Evolutionary conservation across 1,140 invertebrate species (phyloP), one percentile per base, ranked within the genome.

Genomic region (Aporrectodea caliginosa): DNA sequence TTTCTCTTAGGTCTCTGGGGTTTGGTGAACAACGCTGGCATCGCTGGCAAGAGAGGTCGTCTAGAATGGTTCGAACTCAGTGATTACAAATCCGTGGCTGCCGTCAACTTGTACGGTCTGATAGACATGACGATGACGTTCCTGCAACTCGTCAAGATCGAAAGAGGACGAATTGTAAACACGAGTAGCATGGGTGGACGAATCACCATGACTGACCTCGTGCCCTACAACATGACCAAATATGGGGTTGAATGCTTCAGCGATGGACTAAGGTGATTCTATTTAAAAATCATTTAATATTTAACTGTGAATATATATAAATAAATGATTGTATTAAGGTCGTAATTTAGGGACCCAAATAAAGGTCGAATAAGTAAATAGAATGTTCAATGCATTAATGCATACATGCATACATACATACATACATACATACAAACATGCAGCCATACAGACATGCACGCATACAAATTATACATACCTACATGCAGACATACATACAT

Each of bases 1-100:
- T 72, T n/a, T n/a, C n/a, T n/a, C n/a, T 6, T 72, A 72, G 70
- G 70, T 2, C 70, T 72, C 14, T 72, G 70, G 70, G 70, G 70
- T 14, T 14, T 72, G 70, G n/a, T 72, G 2, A 72, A 72, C 70
- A 72, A 72, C 70, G 70, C 70, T 72, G 70, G 70, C 70, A 72
- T 72, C 70, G 70, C 70, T 14, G 70, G 70, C 6, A 72, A 72
- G 70, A 32, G n/a, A 72, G 70, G 70, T n/a, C 70, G n/a, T 2
- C n/a, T 32, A 14, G 70, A 72, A n/a, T 72, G 70, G 70, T 32
- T 72, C n/a, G 2, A 32, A 2, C 6, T 72, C 70, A 32, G 27
- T 6, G 70, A 72, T n/a, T 72, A 72, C 32, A 2, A 32, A 14
- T 2, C 2, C n/a, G 27, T 72, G 6, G n/a, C 32, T 27, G 27